Base-by-base conservation (phyloP, 2,113 vertebrate species). In the Sebastes schlegelii region DNA sequence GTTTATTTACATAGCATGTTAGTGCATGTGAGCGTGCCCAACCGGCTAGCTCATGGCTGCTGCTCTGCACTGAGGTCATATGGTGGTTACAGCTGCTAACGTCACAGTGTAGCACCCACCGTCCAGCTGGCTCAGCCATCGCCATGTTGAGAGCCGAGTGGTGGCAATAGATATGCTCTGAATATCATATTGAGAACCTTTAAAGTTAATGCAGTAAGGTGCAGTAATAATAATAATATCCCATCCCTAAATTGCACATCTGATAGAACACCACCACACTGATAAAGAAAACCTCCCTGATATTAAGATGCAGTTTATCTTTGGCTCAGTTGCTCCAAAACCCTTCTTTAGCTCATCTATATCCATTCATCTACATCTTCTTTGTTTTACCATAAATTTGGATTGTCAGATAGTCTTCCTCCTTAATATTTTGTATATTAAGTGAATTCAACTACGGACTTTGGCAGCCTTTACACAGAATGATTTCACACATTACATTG, bases 351-450 rank as follows among this genome's bases (percentile, higher is more conserved):
- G 40, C 6, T 16, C 2, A 2, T 16, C 21, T 26, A 8, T 14
- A 13, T 52, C n/a, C n/a, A 70, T 45, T 62, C 4, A 23, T 54
- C 43, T 71, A 71, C 43, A 65, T 76, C 34, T 62, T 72, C n/a
- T 70, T 40, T 70, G 17, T 11, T 69, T 54, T 19, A 23, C 5
- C 0, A 9, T 70, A n/a, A 0, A 57, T 21, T 60, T 40, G 2
- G 46, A 66, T 55, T 70, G 6, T 21, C 42, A 64, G 66, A 51
- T 63, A 14, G 13, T 4, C 26, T 75, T 21, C 10, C 40, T 8
- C 21, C 1, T 26, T 26, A 21, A 26, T 54, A 42, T 51, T 55
- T 54, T 16, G 1, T 40, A 65, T 65, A 51, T 42, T 19, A 26
- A n/a, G 62, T 14, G 11, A 67, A 6, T 58, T 52, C 19, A 45